These are phyloP conservation scores for Paradisaea rubra DNA, from an alignment of 2,113 vertebrate genomes.

Conservation along the genomic window DNA sequence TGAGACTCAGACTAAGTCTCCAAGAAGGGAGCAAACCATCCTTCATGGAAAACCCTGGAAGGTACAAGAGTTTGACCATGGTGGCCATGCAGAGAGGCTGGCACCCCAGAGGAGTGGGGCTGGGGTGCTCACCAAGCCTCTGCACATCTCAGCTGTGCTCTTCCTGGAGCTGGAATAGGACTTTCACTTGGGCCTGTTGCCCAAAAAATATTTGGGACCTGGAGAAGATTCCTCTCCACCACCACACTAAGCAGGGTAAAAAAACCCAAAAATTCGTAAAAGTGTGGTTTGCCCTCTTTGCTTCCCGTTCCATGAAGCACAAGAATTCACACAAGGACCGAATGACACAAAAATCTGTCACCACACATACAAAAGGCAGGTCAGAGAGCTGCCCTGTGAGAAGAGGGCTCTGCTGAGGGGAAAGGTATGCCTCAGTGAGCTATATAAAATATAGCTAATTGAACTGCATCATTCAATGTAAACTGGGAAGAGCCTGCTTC, in stretches of 20 bases:
- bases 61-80: background rate
- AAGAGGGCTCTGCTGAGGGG: background rate
- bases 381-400: background rate
- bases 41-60: background rate
- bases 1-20: background rate
- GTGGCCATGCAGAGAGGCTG: background rate
- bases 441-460: background rate
- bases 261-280: accelerated
- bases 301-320: background rate
- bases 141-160: accelerated
- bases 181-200: background rate
- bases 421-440: background rate
- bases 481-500: background rate
- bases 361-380: background rate
- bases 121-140: background rate
- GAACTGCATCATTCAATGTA: background rate
- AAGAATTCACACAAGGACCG: background rate
- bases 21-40: background rate
- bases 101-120: background rate
- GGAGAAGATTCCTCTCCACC: background rate
- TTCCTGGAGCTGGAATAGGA: background rate
- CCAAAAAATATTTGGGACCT: background rate
- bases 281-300: background rate
- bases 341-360: background rate
- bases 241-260: background rate